Base-by-base conservation (phyloP, 2,797 vertebrate species). In the Microctenopoma steveboyesi region DNA sequence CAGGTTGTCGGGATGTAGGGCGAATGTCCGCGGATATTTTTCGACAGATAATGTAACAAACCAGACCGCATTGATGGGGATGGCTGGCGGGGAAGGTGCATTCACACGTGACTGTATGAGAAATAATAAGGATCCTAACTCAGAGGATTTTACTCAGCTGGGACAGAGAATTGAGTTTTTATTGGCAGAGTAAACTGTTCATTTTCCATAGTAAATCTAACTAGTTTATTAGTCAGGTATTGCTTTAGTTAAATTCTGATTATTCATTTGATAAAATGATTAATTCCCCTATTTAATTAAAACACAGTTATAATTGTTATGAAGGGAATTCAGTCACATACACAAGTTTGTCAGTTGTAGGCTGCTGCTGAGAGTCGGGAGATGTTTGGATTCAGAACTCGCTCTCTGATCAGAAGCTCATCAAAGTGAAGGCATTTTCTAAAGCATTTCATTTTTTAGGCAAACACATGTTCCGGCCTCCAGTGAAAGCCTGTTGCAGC, bases 1-100 rank as follows among this genome's bases (percentile, higher is more conserved):
- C 64, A 63, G 69, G 59, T 72, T 67, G 67, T 77, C 30, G 58
- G 84, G 79, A 87, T 90, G 84, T 89, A 88, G 81, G 83, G 74
- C 70, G 78, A 78, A 82, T 46, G 81, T 78, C 64, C 63, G 63
- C 33, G 46, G 65, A 75, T 83, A 78, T 81, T 63, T 71, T 62
- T 51, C 18, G 18, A 66, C 56, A 67, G 67, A 28, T 61, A 52
- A 30, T 13, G 48, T 18, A 76, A 63, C 49, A 81, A 51, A 79
- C 53, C 74, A 64, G 70, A 60, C 64, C 61, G 39, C 72, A 69
- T 74, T 74, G 42, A 74, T 46, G 62, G 83, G 69, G 72, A 89
- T 85, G 89, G 81, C 79, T 72, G 82, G 69, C 79, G 76, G 86
- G 84, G 86, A 90, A 85, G 81, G 82, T 75, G 84, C 82, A 56